A percentile compares a stretch with the other conserved stretches of the same genome.
Evolutionary conservation across 2,797 vertebrate genomes (phyloP).

Genomic region (Sphaeramia orbicularis): DNA sequence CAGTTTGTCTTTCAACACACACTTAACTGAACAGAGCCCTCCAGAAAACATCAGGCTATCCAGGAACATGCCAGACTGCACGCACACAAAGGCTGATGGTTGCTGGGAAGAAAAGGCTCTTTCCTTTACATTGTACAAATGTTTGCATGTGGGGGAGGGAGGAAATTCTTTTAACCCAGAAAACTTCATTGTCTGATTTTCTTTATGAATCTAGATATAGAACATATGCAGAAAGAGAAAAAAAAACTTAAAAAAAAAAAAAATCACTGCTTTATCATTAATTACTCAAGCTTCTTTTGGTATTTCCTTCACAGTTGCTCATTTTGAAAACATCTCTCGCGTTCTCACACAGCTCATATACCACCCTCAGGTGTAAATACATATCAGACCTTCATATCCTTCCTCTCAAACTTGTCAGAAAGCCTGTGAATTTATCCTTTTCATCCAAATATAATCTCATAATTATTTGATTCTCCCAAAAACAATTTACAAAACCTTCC

Average conservation of each 20-base stretch:
- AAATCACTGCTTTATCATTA: conserved; percentile 40
- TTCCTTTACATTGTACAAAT: conserved; percentile 49
- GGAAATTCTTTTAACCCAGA: conserved; percentile 43
- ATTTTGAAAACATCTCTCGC: conserved; percentile 44
- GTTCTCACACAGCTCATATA: conserved; percentile 51
- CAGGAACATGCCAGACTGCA: conserved; percentile 50
- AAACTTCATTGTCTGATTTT: conserved; percentile 29
- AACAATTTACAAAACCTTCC: background rate
- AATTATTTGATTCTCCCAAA: conserved; percentile 34
- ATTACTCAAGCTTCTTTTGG: conserved; percentile 42
- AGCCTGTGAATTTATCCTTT: conserved; percentile 36
- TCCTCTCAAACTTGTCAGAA: conserved; percentile 61
- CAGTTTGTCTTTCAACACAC: conserved; percentile 62
- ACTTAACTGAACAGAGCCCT: conserved; percentile 43
- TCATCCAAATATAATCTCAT: conserved; percentile 39
- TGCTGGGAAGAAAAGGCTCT: conserved; percentile 43
- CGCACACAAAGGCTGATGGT: conserved; percentile 52
- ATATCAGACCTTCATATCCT: conserved; percentile 28
- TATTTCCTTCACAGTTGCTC: conserved; percentile 35
- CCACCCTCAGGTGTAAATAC: conserved; percentile 52
- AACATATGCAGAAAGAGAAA: conserved; percentile 21
- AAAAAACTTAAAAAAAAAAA: conserved; percentile 20
- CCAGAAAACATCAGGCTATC: conserved; percentile 39
- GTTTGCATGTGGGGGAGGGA: conserved; percentile 29
- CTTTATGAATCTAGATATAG: conserved; percentile 20